phyloP scores from a whole-genome alignment of 2,888 invertebrate species.

The Theretra japonica region DNA sequence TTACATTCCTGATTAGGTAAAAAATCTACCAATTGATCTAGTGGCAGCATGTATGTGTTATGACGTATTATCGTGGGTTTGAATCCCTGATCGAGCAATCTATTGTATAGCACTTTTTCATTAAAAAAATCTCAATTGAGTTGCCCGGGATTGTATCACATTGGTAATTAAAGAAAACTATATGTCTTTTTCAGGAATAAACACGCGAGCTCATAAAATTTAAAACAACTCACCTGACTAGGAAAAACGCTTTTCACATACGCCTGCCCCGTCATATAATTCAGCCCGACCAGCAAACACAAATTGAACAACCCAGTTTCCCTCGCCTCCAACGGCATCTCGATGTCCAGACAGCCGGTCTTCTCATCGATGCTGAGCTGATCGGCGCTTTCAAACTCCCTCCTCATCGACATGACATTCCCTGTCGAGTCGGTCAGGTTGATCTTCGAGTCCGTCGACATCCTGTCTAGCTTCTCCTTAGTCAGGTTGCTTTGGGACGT shows the following conservation, averaged over 20 bases:
- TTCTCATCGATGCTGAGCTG: slow-evolving; percentile 73
- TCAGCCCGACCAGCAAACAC: slow-evolving; percentile 88
- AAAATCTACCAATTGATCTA: too few species aligned
- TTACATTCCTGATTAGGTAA: too few species aligned
- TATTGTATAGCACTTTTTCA: too few species aligned
- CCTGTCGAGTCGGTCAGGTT: slow-evolving; percentile 69
- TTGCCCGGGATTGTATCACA: too few species aligned
- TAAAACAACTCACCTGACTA: slow-evolving; percentile 79
- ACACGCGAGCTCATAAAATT: too few species aligned
- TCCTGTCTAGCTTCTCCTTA: slow-evolving; percentile 59
- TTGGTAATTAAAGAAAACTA: too few species aligned
- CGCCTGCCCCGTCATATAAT: slow-evolving; percentile 86
- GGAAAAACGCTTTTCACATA: slow-evolving; percentile 90
- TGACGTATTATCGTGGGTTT: too few species aligned
- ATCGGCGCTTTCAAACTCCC: slow-evolving; percentile 58
- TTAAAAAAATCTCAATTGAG: too few species aligned
- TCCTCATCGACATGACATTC: slow-evolving; percentile 63
- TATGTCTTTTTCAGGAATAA: too few species aligned
- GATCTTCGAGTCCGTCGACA: slow-evolving; percentile 63
- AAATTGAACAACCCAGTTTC: slow-evolving; percentile 86
- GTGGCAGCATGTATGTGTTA: too few species aligned
- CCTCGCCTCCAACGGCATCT: slow-evolving; percentile 67
- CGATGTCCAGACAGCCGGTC: slow-evolving; percentile 72
- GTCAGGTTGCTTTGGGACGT: slow-evolving; percentile 69
- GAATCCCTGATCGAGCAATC: too few species aligned